Conservation (phyloP, 2,888 invertebrate species). For the Oscheius onirici region DNA sequence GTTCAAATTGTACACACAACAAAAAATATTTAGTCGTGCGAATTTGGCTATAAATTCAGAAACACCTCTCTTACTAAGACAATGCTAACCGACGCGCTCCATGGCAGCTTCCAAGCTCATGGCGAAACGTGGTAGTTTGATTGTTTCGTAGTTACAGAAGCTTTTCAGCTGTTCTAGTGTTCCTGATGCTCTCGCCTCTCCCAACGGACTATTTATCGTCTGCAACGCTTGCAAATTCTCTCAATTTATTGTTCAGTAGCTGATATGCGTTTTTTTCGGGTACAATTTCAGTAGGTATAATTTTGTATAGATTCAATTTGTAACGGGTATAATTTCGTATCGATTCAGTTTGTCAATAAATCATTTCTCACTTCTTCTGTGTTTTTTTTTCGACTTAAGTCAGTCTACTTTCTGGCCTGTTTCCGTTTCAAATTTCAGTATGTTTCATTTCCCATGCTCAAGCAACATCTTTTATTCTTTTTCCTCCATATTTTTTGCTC, state of each 20-base stretch:
- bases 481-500: background rate
- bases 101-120: background rate
- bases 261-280: background rate
- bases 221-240: background rate
- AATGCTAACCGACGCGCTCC: background rate
- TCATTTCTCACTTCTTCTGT: background rate
- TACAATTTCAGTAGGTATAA: background rate
- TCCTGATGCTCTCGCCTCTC: slow-evolving; percentile 4
- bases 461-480: background rate
- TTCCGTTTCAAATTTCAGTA: background rate
- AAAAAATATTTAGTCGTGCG: background rate
- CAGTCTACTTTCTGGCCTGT: background rate
- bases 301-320: background rate
- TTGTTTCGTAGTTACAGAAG: background rate
- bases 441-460: background rate
- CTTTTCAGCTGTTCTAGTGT: background rate
- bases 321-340: background rate
- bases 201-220: background rate
- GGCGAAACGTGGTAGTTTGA: background rate
- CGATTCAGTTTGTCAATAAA: background rate
- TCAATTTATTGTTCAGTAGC: background rate
- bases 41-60: background rate
- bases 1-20: background rate
- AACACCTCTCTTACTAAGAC: background rate
- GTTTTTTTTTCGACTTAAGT: background rate